Evolutionary conservation across 1,140 invertebrate species (phyloP).

Genomic region (Elymnias hypermnestra): DNA sequence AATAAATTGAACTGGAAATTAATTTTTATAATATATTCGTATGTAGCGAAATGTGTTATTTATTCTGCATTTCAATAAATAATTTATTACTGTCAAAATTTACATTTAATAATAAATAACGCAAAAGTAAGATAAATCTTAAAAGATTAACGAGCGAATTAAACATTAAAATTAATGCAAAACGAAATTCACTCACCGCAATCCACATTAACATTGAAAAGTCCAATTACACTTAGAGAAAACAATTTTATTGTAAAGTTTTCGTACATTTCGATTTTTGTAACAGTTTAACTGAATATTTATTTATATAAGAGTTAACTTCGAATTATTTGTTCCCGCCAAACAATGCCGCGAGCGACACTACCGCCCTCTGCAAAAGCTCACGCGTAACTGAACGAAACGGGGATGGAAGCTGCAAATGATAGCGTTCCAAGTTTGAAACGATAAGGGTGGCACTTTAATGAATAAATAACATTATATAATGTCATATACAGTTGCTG

Average conservation of each 20-base stretch:
- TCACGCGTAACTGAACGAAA: slow-evolving; percentile 24
- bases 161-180: background rate
- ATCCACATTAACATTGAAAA: background rate
- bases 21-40: too few relatives aligned
- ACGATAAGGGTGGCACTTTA: slow-evolving; percentile 13
- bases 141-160: background rate
- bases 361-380: slow-evolving; percentile 19
- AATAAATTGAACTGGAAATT: too few relatives aligned
- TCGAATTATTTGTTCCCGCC: slow-evolving; percentile 21
- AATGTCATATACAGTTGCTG: too few relatives aligned
- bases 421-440: slow-evolving; percentile 34
- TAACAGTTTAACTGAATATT: background rate
- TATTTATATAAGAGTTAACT: background rate
- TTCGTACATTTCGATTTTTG: background rate
- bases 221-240: background rate
- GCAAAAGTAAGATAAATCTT: too few relatives aligned
- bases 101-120: too few relatives aligned
- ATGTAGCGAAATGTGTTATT: too few relatives aligned
- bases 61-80: too few relatives aligned
- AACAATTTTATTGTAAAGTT: background rate
- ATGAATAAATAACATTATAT: background rate
- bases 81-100: too few relatives aligned
- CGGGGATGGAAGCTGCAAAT: slow-evolving; percentile 25
- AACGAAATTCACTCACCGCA: background rate
- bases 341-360: slow-evolving; percentile 8